phyloP scores from a whole-genome alignment of 2,113 vertebrate species.

The Gnathonemus echidnorhynchus region DNA sequence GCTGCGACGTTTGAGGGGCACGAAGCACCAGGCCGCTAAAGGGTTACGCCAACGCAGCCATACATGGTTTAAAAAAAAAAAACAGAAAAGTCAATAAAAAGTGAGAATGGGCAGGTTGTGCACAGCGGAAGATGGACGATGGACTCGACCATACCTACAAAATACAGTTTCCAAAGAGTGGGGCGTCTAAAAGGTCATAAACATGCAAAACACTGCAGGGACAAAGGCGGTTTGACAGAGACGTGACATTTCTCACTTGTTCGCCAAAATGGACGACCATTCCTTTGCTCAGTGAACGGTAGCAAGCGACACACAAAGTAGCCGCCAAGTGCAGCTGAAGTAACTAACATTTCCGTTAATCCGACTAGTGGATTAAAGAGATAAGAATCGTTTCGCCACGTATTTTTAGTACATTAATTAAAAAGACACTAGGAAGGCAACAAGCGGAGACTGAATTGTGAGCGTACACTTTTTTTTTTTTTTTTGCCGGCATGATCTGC shows the following conservation, averaged over 20 bases:
- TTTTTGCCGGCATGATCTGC: background rate
- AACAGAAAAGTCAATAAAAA: too few relatives aligned
- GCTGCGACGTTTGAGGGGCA: background rate
- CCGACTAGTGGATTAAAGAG: background rate
- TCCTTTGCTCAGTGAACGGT: background rate
- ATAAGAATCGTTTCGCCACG: background rate
- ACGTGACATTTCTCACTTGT: constrained; percentile 16
- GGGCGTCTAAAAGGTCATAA: background rate
- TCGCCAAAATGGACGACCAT: background rate
- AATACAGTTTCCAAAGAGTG: background rate
- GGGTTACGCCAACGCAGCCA: background rate
- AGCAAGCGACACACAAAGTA: background rate
- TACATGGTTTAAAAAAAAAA: background rate
- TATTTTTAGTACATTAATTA: background rate
- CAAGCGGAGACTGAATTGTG: background rate
- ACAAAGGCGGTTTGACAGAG: background rate
- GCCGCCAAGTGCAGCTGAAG: background rate
- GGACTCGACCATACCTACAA: background rate
- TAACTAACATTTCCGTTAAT: background rate
- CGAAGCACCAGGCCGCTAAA: background rate
- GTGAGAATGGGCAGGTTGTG: background rate
- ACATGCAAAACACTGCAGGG: background rate
- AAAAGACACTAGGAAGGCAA: background rate
- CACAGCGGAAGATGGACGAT: background rate
- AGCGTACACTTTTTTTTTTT: background rate